A percentile compares a stretch with the other conserved stretches of the same genome.
These are phyloP conservation scores for Bathybates hornii DNA, from an alignment of 2,113 vertebrate species.

Conservation along the genomic window DNA sequence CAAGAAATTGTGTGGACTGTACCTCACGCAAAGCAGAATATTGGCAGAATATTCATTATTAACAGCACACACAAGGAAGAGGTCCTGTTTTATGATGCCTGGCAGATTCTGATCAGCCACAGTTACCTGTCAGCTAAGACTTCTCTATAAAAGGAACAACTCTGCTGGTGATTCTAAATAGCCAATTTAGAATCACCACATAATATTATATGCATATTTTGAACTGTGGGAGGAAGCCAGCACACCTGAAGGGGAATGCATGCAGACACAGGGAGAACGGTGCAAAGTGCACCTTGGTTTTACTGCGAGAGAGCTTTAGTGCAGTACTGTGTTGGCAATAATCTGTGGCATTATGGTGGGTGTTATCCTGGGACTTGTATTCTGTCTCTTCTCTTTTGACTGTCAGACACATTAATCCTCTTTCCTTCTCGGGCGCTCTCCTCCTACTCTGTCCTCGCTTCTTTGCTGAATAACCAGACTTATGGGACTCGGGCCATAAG, in stretches of 20 bases:
- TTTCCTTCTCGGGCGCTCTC: not conserved
- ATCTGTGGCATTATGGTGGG: constrained; percentile 24
- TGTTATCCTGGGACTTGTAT: constrained; percentile 10
- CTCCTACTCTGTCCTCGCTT: not conserved
- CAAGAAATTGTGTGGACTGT: not conserved
- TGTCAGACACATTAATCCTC: constrained; percentile 48
- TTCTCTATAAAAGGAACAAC: not conserved
- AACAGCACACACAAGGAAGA: not conserved
- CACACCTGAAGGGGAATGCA: not conserved
- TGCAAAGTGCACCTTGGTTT: not conserved
- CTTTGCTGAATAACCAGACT: constrained; percentile 3
- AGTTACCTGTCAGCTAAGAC: not conserved
- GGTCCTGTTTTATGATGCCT: not conserved
- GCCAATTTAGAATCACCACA: not conserved
- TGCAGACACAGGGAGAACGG: not conserved
- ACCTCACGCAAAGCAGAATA: not conserved
- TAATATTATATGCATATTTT: not conserved
- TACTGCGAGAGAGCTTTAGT: not conserved
- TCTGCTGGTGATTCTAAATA: not conserved
- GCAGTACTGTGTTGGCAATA: not conserved
- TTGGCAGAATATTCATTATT: not conserved
- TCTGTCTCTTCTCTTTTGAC: constrained; percentile 21
- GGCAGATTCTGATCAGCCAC: not conserved
- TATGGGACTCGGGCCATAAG: not conserved
- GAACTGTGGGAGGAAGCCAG: not conserved